Evolutionary conservation across 92 coral and sea anemone species (phyloP), one percentile per base, ranked within the genome.

Genomic region (Umimayanthus chanpuru): DNA sequence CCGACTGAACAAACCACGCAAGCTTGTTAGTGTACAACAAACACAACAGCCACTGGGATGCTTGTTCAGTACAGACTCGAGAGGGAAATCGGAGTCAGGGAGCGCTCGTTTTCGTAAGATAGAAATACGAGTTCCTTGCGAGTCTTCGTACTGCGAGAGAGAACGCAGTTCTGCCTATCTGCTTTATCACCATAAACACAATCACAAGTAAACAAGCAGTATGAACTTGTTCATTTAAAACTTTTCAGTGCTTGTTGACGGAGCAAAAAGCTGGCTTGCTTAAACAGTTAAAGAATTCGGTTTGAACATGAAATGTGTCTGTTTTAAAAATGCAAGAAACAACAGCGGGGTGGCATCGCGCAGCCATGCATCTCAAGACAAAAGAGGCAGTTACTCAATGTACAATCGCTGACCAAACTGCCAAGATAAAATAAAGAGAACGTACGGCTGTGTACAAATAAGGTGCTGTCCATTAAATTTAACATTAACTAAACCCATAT

Each of bases 51-150:
- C 7, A 39, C 50, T 9, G 41, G 47, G 47, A 61, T 81, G 73
- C 61, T 32, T 81, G 25, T 61, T 39, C 49, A 81, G 85, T 23
- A 15, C 70, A 1, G 73, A 61, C 38, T 20, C 16, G 26, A 81
- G 50, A 29, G 41, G 32, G 47, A 30, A 64, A 16, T 61, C 73
- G 21, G 30, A 0, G 65, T n/a, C 28, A 36, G 73, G 6, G n/a
- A 81, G 29, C 18, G 44, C n/a, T 16, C 23, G n/a, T 32, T 38
- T 50, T 75, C 85, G 85, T 9, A 81, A 38, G 71, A 58, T 81
- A 36, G 85, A 81, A 81, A 58, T 81, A 81, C 41, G 73, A 81
- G 18, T 81, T 7, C 85, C 85, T 8, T 79, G 66, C n/a, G 44
- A 53, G 70, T 79, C 82, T 28, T 25, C 82, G n/a, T 50, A 49